Evolutionary conservation across 1,140 invertebrate genomes (phyloP).

Genomic region (Scaptodrosophila lebanonensis): DNA sequence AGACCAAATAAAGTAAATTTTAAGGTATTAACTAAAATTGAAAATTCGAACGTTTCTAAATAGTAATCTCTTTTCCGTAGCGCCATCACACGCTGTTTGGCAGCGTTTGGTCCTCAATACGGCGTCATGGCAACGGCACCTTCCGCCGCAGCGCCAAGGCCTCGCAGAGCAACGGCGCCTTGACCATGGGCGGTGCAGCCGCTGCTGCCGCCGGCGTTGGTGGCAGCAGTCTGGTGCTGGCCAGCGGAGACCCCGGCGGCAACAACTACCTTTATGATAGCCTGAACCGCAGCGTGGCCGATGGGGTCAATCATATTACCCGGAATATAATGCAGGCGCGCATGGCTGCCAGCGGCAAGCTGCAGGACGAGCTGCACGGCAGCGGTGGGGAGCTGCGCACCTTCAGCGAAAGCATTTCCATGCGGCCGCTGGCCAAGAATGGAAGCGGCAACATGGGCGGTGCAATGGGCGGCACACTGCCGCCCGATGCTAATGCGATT

Average conservation of each 20-base stretch:
- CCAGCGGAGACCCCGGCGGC: constrained; percentile 30
- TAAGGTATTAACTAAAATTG: too few species aligned
- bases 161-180: constrained; percentile 58
- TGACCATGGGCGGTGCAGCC: constrained; percentile 40
- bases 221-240: constrained; percentile 51
- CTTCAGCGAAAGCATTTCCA: constrained; percentile 86
- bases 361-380: constrained; percentile 51
- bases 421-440: constrained; percentile 82
- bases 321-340: constrained; percentile 78
- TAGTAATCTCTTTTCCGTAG: constrained; percentile 78
- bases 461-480: constrained; percentile 46
- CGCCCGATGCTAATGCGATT: constrained; percentile 64
- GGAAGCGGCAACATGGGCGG: constrained; percentile 29
- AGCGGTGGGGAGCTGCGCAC: constrained; percentile 76
- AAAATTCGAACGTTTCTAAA: too few species aligned
- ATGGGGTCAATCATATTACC: constrained; percentile 81
- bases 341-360: constrained; percentile 52
- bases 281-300: constrained; percentile 80
- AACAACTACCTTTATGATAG: constrained; percentile 80
- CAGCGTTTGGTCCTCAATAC: constrained; percentile 94
- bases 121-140: constrained; percentile 79
- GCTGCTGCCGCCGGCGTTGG: constrained; percentile 39
- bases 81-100: constrained; percentile 98
- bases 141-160: constrained; percentile 60
- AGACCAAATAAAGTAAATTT: too few species aligned